Evolutionary conservation across 1,140 invertebrate species (phyloP).

Genomic region (Tyrophagus putrescentiae): DNA sequence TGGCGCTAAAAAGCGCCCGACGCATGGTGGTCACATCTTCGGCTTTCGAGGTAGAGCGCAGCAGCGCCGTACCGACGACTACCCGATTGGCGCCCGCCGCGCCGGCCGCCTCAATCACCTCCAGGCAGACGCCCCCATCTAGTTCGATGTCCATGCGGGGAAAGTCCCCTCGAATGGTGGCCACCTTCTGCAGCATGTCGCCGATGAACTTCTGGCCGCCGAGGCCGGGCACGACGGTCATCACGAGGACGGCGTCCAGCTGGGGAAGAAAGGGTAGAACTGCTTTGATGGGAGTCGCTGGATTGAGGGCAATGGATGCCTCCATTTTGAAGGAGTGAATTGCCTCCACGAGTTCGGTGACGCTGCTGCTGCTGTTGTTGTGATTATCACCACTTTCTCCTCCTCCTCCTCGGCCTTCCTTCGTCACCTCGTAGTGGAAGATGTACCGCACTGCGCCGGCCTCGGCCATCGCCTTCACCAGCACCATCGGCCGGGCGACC

Average conservation of each 20-base stretch:
- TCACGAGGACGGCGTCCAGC: slow-evolving; percentile 80
- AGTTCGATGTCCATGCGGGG: slow-evolving; percentile 89
- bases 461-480: slow-evolving; percentile 85
- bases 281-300: slow-evolving; percentile 63
- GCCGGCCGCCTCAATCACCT: slow-evolving; percentile 74
- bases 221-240: slow-evolving; percentile 98
- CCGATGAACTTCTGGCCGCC: slow-evolving; percentile 94
- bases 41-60: slow-evolving; percentile 50
- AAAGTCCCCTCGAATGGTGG: slow-evolving; percentile 65
- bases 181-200: slow-evolving; percentile 83
- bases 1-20: neutral
- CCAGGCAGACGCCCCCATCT: slow-evolving; percentile 84
- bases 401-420: slow-evolving; percentile 27
- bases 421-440: slow-evolving; percentile 80
- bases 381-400: slow-evolving; percentile 15
- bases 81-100: slow-evolving; percentile 96
- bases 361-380: too few species aligned
- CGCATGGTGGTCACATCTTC: slow-evolving; percentile 49
- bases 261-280: slow-evolving; percentile 64
- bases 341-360: slow-evolving; percentile 68
- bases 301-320: slow-evolving; percentile 80
- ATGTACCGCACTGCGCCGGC: slow-evolving; percentile 83
- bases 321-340: slow-evolving; percentile 88
- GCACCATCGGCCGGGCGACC: slow-evolving; percentile 80
- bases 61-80: slow-evolving; percentile 75